Evolutionary conservation across 2,113 vertebrate species (phyloP).

Genomic region (Scomber colias): DNA sequence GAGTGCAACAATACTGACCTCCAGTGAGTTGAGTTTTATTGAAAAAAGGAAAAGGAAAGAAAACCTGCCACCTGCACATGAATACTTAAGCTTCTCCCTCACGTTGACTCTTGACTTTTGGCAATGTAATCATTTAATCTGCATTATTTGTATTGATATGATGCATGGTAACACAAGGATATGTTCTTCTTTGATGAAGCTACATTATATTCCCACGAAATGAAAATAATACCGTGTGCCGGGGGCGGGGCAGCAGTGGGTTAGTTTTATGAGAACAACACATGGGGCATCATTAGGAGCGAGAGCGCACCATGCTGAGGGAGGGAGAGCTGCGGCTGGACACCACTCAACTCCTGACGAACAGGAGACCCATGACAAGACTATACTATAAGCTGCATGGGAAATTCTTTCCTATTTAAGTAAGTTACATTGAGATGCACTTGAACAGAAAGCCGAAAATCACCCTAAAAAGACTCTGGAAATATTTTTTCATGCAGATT

Average conservation of each 20-base stretch:
- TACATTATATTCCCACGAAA: conserved; percentile 6
- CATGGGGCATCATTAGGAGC: conserved; percentile 67
- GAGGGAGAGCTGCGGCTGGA: conserved; percentile 53
- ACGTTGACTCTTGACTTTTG: background rate
- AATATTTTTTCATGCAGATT: conserved; percentile 37
- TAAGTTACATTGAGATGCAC: background rate
- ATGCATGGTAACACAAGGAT: background rate
- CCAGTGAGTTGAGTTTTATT: conserved; percentile 34
- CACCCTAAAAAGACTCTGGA: background rate
- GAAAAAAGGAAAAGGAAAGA: too few relatives aligned
- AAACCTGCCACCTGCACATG: background rate
- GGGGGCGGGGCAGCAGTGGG: conserved; percentile 69
- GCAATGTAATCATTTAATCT: background rate
- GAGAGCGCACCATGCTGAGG: conserved; percentile 58
- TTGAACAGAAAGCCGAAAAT: background rate
- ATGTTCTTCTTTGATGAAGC: background rate
- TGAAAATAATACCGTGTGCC: conserved; percentile 16
- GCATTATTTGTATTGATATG: background rate
- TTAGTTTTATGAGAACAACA: conserved; percentile 67
- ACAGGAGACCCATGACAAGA: conserved; percentile 13
- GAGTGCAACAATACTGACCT: conserved; percentile 46
- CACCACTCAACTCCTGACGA: conserved; percentile 45
- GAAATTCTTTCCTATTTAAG: background rate
- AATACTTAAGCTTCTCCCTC: background rate
- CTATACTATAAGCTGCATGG: background rate